phyloP scores from a whole-genome alignment of 2,797 vertebrate species.

The Discoglossus pictus region DNA sequence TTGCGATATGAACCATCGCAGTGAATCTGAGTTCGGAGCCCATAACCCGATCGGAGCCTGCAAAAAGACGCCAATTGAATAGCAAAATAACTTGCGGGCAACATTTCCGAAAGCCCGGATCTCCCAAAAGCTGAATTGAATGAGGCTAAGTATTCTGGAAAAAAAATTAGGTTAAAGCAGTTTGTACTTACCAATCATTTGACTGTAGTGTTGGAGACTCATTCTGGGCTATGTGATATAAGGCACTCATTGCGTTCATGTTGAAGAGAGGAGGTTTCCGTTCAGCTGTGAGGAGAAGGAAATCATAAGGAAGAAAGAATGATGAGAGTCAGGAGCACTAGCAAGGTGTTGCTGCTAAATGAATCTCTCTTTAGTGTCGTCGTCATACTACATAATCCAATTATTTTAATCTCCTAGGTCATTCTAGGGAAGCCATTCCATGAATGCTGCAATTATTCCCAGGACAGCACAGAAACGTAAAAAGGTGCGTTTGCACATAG shows the following conservation, averaged over 20 bases:
- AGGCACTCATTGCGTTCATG: slow-evolving; percentile 99
- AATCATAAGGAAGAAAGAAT: background rate
- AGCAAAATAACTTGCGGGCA: too few relatives aligned
- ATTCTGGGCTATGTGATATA: slow-evolving; percentile 99
- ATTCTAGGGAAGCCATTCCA: slow-evolving; percentile 47
- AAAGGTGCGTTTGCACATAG: too few relatives aligned
- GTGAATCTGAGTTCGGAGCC: too few relatives aligned
- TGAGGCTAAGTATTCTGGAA: too few relatives aligned
- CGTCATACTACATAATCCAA: slow-evolving; percentile 44
- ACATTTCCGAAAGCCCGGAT: too few relatives aligned
- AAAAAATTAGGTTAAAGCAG: slow-evolving; percentile 35
- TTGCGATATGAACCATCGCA: too few relatives aligned
- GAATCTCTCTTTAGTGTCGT: slow-evolving; percentile 47
- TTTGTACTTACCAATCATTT: slow-evolving; percentile 88
- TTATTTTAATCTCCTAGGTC: slow-evolving; percentile 56
- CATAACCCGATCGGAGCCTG: too few relatives aligned
- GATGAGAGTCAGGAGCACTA: background rate
- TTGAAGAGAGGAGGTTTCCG: slow-evolving; percentile 98
- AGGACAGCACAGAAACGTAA: background rate
- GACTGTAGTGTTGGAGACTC: slow-evolving; percentile 95
- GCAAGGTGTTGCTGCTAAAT: slow-evolving; percentile 41
- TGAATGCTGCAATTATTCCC: slow-evolving; percentile 46
- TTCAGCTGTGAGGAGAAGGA: slow-evolving; percentile 75
- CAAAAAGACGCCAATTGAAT: too few relatives aligned
- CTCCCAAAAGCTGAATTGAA: too few relatives aligned